phyloP scores from a whole-genome alignment of 2,113 vertebrate genomes.

The Equus quagga region DNA sequence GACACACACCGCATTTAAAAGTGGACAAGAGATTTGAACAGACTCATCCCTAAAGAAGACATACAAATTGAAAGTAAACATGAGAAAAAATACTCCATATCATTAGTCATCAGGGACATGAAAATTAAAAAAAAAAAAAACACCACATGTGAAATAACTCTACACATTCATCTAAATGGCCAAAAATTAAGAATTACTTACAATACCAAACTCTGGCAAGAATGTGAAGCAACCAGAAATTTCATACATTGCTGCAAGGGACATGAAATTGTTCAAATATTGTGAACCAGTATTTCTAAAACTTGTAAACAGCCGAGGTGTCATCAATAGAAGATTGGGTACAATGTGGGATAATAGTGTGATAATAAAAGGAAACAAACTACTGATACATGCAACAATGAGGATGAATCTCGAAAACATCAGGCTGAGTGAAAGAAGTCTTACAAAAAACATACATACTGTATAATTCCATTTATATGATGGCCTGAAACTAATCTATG shows the following conservation, averaged over 20 bases:
- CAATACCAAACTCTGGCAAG: neutral
- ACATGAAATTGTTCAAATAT: neutral
- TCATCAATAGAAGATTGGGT: neutral
- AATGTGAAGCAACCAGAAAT: neutral
- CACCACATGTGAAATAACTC: neutral
- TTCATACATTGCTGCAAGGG: neutral
- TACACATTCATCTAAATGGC: neutral
- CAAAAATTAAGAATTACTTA: neutral
- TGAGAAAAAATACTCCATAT: neutral
- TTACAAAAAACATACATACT: neutral
- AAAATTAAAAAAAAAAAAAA: neutral
- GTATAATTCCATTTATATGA: neutral
- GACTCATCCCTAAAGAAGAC: neutral
- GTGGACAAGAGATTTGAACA: neutral
- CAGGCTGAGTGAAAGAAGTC: neutral
- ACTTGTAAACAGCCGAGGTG: neutral
- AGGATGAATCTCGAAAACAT: neutral
- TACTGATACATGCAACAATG: neutral
- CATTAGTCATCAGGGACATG: neutral
- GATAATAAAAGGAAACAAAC: neutral
- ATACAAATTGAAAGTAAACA: neutral
- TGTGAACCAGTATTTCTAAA: neutral
- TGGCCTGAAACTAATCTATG: neutral
- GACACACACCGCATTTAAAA: neutral
- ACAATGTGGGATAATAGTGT: neutral